Evolutionary conservation across 1,140 invertebrate species (phyloP).

Genomic region (Danaus melanippus): DNA sequence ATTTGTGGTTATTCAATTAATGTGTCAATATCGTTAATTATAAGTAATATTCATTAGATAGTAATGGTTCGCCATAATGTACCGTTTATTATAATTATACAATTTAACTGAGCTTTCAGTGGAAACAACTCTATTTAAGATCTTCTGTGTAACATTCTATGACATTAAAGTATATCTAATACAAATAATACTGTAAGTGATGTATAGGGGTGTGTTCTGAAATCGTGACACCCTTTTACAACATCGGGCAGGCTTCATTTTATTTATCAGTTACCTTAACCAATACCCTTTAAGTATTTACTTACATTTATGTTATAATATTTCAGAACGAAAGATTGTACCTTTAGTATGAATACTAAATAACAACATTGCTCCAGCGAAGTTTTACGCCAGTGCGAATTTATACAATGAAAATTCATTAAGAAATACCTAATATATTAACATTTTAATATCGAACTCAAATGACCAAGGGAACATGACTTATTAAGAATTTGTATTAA

Average conservation of each 20-base stretch:
- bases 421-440: too few species aligned
- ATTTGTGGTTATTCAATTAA: constrained; percentile 60
- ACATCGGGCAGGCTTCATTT: constrained; percentile 10
- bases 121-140: constrained; percentile 47
- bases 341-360: too few species aligned
- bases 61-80: constrained; percentile 51
- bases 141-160: constrained; percentile 62
- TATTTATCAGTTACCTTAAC: constrained; percentile 5
- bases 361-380: too few species aligned
- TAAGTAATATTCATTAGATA: constrained; percentile 54
- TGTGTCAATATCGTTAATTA: constrained; percentile 55
- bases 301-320: too few species aligned
- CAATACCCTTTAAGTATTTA: too few species aligned
- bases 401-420: too few species aligned
- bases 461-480: too few species aligned
- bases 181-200: constrained; percentile 9
- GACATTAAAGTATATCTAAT: constrained; percentile 59
- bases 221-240: constrained; percentile 3
- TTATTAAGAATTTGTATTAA: too few species aligned
- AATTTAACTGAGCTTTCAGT: constrained; percentile 53
- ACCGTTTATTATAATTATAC: constrained; percentile 37
- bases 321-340: too few species aligned
- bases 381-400: too few species aligned
- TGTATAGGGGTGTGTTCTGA: constrained; percentile 3
- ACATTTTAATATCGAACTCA: too few species aligned